phyloP scores from a whole-genome alignment of 2,113 vertebrate genomes.

The Oreocharis arfaki region DNA sequence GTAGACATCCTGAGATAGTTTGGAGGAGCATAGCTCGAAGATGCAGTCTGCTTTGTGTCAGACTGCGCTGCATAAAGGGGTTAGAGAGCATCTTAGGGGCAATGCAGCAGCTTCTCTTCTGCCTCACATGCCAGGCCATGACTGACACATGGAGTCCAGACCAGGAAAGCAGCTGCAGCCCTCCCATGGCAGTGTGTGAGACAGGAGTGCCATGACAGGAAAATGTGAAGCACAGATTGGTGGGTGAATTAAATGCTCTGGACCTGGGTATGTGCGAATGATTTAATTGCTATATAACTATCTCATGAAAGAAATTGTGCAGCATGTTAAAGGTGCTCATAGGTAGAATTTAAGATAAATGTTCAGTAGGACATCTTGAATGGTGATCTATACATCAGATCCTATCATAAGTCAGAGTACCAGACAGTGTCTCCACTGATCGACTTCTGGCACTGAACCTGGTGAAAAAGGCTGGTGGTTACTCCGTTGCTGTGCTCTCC shows the following conservation, averaged over 20 bases:
- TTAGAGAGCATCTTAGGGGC: not conserved
- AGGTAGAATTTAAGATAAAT: not conserved
- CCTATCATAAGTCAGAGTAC: not conserved
- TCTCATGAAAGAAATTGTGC: not conserved
- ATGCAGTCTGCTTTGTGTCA: not conserved
- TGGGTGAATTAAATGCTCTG: not conserved
- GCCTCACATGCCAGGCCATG: not conserved
- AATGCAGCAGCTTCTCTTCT: not conserved
- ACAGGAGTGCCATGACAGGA: not conserved
- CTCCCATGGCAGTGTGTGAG: not conserved
- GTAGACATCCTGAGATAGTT: not conserved
- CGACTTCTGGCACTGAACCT: not conserved
- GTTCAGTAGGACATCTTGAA: not conserved
- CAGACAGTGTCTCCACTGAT: not conserved
- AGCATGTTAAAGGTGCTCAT: not conserved
- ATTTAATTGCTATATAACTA: not conserved
- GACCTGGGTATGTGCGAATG: not conserved
- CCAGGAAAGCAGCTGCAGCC: not conserved
- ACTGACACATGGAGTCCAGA: not conserved
- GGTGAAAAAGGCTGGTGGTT: not conserved
- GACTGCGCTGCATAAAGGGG: fast-evolving
- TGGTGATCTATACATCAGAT: not conserved
- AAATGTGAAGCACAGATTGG: not conserved
- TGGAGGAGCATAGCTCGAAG: not conserved
- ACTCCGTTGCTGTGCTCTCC: not conserved